These are phyloP conservation scores for Sebastes nivosus DNA, from an alignment of 2,797 vertebrate species.

Conservation along the genomic window DNA sequence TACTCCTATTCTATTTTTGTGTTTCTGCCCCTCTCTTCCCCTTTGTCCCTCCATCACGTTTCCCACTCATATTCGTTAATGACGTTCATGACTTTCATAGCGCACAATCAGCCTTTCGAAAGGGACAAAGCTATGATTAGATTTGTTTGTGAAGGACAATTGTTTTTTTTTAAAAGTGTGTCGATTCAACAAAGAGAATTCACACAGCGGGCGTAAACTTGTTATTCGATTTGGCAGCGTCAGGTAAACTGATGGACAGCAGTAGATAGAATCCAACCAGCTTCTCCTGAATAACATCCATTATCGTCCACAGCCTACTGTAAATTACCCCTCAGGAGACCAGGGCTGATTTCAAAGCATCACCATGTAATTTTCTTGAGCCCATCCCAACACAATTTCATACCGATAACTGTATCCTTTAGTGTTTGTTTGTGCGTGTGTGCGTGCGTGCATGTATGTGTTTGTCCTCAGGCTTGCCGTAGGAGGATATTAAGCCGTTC, in stretches of 20 bases:
- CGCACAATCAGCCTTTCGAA: neutral
- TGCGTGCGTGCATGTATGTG: slow-evolving; percentile 5
- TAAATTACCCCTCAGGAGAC: slow-evolving; percentile 23
- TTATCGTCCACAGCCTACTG: slow-evolving; percentile 29
- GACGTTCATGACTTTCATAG: neutral
- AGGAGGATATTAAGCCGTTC: slow-evolving; percentile 50
- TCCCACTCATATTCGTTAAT: neutral
- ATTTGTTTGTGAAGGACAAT: slow-evolving; percentile 53
- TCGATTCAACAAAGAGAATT: slow-evolving; percentile 49
- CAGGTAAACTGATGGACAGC: slow-evolving; percentile 37
- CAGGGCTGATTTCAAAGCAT: slow-evolving; percentile 24
- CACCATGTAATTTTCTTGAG: slow-evolving; percentile 28
- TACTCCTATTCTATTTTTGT: no score
- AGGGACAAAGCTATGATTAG: slow-evolving; percentile 38
- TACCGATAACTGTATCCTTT: neutral
- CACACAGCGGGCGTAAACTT: slow-evolving; percentile 38
- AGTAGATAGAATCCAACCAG: slow-evolving; percentile 24
- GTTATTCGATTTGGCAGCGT: slow-evolving; percentile 39
- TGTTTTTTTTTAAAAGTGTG: neutral
- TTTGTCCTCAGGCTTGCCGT: slow-evolving; percentile 39
- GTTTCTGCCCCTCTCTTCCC: neutral
- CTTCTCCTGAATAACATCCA: slow-evolving; percentile 19
- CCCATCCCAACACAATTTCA: slow-evolving; percentile 26
- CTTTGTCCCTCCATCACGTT: neutral
- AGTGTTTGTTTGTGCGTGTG: slow-evolving; percentile 15